Base-by-base conservation (phyloP, 2,113 vertebrate genomes). In the Tretioscincus oriximinensis region DNA sequence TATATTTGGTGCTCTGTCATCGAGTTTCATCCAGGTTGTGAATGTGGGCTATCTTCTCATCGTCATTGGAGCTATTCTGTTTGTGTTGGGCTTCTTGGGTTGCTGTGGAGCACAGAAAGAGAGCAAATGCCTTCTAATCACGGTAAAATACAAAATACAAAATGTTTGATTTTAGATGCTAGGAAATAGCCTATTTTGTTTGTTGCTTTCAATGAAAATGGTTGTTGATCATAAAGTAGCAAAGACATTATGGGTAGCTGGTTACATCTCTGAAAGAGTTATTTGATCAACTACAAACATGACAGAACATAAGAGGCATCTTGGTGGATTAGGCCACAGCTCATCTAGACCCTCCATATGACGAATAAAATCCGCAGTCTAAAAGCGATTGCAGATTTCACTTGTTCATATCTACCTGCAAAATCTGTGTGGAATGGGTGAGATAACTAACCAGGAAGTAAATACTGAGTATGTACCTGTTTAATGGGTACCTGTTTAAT, bases 111-210 rank as follows among this genome's bases (percentile, higher is more conserved):
- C 97, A 73, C 93, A 95, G 18, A 95, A 93, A 63, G 96, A 97
- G 84, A 99, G 93, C 95, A 99, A 97, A 73, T 98, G 97, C 85
- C 96, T 97, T n/a, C 96, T 99, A 82, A 93, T 99, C 35, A 93
- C 67, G 93, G 98, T 99, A 91, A 83, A 90, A 90, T 78, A 73
- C 68, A 75, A 71, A 70, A 51, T 76, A 51, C 45, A n/a, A 73
- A 47, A 16, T 21, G 45, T 28, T 5, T 2, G 28, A 16, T 41
- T 29, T 35, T 49, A 24, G 49, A 35, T 29, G 54, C 28, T 9
- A 29, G 26, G 10, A 54, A 21, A 66, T 22, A 20, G 51, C 20
- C n/a, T 20, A 9, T 14, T 28, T 60, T 60, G 54, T 35, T 45
- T 65, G n/a, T 72, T n/a, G 12, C 70, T 49, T 66, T 12, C 4